Evolutionary conservation across 2,888 invertebrate species (phyloP), one percentile per base, ranked within the genome.

Genomic region (Drosophila macrospina): DNA sequence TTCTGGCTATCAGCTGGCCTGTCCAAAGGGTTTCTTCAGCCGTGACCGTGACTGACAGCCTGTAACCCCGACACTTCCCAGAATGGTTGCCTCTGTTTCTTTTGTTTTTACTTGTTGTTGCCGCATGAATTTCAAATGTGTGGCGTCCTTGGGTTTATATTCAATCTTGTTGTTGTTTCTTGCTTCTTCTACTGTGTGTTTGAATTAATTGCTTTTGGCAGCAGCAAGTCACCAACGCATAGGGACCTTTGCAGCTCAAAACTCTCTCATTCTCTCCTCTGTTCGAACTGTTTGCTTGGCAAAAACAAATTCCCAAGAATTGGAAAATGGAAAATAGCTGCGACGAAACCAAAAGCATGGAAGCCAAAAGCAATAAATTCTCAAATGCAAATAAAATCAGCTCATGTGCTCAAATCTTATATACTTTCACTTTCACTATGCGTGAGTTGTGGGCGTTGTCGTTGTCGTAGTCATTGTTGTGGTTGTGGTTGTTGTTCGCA

Each of bases 361-460:
- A 63, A 80, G 68, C 68, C 76, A 63, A 80, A 55, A 60, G 79
- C 86, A 85, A 82, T 85, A 82, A 74, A 85, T 87, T 81, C 67
- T 60, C 54, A 69, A 88, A 83, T 86, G 88, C 80, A 88, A 83
- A 83, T 79, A 74, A 78, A 82, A 81, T 70, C 67, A 61, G 36
- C 45, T 70, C 57, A 57, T 56, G 37, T n/a, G 36, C 52, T 50
- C 7, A 28, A 51, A 66, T 70, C 48, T 41, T 11, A 20, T 62
- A 37, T n/a, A 20, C 15, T 34, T 44, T n/a, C 34, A 16, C 32
- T 37, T n/a, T 34, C 24, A 6, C 54, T 47, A 48, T 54, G 60
- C 42, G 48, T 48, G 42, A 36, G 32, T 52, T 52, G 45, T 62
- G 60, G 61, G 65, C 54, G 75, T 57, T 56, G 62, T 63, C 59